Evolutionary conservation across 1,140 invertebrate species (phyloP), one percentile per base, ranked within the genome.

Genomic region (Xylocopa sonorina): DNA sequence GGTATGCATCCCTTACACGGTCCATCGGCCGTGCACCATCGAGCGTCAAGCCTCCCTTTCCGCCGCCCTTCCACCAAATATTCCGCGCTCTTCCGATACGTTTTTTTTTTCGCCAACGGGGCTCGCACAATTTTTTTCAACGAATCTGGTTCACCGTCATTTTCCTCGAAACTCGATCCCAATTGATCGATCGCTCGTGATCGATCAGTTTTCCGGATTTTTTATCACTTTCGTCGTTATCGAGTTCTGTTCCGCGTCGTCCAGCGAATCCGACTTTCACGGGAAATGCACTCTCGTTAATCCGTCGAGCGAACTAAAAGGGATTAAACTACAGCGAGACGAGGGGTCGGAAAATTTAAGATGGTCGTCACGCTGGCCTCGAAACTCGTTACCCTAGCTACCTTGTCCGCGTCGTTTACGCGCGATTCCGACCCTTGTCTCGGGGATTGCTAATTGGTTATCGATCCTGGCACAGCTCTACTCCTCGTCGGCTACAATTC

Each of bases 1-100:
- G 86, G 75, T 87, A 88, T 88, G 86, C 87, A 88, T 88, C 87
- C 87, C 84, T 79, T 48, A 82, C 41, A 79, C 68, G 73, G 74
- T 82, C 86, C 82, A 88, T 87, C 86, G 73, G 73, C 76, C 71
- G 55, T 86, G 81, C 76, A 81, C 53, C 43, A 71, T 68, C 81
- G 53, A 57, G 81, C 81, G 76, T 77, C 75, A 69, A n/a, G 53
- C 51, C 29, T 38, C 41, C 34, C 48, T 32, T 43, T 58, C 16
- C 41, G 18, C n/a, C 32, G 21, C 16, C n/a, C 18, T 18, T 4
- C 4, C 24, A 38, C n/a, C 51, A 76, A 78, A 78, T 71, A 58
- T 71, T 60, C 66, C 66, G n/a, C 53, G 67, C 21, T 53, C 50
- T 48, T 55, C n/a, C 53, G 43, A 66, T 64, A 34, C 64, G 29